A percentile compares a stretch with the other conserved stretches of the same genome.
These are phyloP conservation scores for Allacma fusca DNA, from an alignment of 2,888 invertebrate species.

Conservation along the genomic window DNA sequence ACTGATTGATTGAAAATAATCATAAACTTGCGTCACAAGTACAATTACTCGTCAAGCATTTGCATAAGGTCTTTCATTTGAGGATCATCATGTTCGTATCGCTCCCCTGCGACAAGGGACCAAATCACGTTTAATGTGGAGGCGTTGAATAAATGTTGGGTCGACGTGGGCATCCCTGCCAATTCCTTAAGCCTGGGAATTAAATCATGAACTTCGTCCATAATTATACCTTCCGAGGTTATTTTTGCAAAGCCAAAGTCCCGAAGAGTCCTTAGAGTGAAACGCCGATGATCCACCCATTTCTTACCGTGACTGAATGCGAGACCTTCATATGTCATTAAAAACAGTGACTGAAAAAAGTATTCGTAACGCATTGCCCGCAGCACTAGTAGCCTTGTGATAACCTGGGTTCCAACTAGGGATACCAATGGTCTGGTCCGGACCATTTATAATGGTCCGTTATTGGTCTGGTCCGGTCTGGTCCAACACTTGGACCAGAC, in stretches of 20 bases:
- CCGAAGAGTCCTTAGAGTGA: slow-evolving; percentile 22
- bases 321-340: slow-evolving; percentile 5
- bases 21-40: no score
- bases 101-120: not conserved
- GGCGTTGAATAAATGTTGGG: not conserved
- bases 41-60: not conserved
- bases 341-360: not conserved
- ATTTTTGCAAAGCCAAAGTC: not conserved
- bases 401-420: no score
- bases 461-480: no score
- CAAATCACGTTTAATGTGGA: not conserved
- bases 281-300: slow-evolving; percentile 30
- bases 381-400: no score
- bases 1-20: no score
- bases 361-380: no score
- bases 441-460: no score
- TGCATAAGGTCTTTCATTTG: not conserved
- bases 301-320: not conserved
- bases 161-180: not conserved
- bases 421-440: no score
- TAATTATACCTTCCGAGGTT: slow-evolving; percentile 3
- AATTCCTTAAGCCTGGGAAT: not conserved
- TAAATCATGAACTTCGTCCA: not conserved
- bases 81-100: slow-evolving; percentile 8
- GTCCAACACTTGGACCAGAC: no score